phyloP scores from a whole-genome alignment of 2,888 invertebrate genomes.

The Polietes domitor region DNA sequence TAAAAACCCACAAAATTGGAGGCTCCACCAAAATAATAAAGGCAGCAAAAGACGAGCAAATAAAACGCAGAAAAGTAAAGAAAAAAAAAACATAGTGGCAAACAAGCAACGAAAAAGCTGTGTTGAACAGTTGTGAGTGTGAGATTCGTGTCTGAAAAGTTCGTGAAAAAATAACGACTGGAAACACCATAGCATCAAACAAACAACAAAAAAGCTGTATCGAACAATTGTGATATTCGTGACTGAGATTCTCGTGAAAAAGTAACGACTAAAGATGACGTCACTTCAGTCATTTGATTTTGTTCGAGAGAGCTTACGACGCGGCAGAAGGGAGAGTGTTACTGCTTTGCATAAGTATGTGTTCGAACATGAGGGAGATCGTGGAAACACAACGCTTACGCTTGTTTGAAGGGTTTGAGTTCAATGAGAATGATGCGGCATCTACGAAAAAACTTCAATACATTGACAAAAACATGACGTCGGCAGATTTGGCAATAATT shows the following conservation, averaged over 20 bases:
- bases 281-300: constrained; percentile 5
- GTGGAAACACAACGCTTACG: constrained; percentile 37
- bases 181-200: too few species aligned
- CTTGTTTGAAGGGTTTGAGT: constrained; percentile 36
- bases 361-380: constrained; percentile 44
- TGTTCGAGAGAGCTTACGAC: background rate
- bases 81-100: background rate
- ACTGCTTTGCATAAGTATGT: constrained; percentile 44
- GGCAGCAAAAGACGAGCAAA: too few species aligned
- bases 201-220: too few species aligned
- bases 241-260: background rate
- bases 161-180: background rate
- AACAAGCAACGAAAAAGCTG: too few species aligned
- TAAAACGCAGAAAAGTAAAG: background rate
- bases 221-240: background rate
- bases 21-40: background rate
- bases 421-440: background rate
- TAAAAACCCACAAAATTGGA: background rate
- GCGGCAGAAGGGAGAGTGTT: background rate
- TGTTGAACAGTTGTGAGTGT: too few species aligned
- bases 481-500: constrained; percentile 44
- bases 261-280: constrained; percentile 6
- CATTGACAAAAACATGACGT: background rate
- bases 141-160: too few species aligned
- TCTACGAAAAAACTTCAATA: background rate